Evolutionary conservation across 1,140 invertebrate species (phyloP), one percentile per base, ranked within the genome.

Genomic region (Apis laboriosa): DNA sequence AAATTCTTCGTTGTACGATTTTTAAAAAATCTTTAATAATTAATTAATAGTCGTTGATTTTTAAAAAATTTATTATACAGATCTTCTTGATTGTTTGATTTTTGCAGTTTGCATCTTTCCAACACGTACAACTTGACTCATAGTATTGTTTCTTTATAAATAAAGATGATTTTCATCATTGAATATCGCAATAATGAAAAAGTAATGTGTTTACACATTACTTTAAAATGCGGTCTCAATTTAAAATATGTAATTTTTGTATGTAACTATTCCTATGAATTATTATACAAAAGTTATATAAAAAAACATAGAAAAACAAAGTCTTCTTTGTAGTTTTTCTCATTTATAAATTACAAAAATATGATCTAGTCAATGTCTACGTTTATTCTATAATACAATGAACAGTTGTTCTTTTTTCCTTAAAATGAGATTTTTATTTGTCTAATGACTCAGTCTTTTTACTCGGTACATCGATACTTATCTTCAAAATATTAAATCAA

Each of bases 121-220:
- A 43, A 43, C 34, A 43, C 34, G 21, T 60, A 12, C 58, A n/a
- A 60, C 51, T 34, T 68, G 55, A 51, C 34, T 68, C 76, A 60
- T 61, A 3, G 17, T 21, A n/a, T 1, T 51, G 66, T 21, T 49
- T 78, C 67, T 43, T 55, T 11, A 58, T 61, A 55, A 72, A 63
- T 73, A 64, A n/a, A 63, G 60, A 55, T 51, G 19, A 55, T 51
- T 72, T 66, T 34, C 55, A 34, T 28, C 28, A 61, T 56, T 74
- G 21, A 34, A 66, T 63, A 49, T 66, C 28, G 51, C 55, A 55
- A 55, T 12, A 51, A 55, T 4, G 21, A 73, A 24, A 12, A 15
- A n/a, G 43, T n/a, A 43, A 68, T 19, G 8, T n/a, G 17, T 66
- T 43, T 19, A n/a, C 34, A 21, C 63, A n/a, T 49, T 12, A 43